Percentiles rank a stretch among this genome's conserved stretches.
phyloP scores from a whole-genome alignment of 2,888 invertebrate species.

The Cyclophora albipunctata region DNA sequence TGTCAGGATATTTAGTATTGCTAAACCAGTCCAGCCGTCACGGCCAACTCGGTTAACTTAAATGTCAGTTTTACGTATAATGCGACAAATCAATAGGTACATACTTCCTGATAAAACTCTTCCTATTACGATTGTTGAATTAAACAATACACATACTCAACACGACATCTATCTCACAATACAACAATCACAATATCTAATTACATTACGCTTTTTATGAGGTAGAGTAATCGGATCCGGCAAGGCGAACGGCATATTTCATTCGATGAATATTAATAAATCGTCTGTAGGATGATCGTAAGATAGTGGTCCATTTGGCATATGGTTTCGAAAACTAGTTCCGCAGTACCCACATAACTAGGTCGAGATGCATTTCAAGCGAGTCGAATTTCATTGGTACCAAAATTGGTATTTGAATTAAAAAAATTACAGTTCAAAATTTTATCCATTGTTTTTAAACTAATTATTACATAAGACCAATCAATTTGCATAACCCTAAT shows the following conservation, averaged over 20 bases:
- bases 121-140: no score
- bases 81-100: constrained; percentile 27
- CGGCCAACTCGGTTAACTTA: constrained; percentile 44
- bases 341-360: neutral
- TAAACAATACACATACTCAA: no score
- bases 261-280: constrained; percentile 12
- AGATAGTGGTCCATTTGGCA: constrained; percentile 5
- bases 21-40: constrained; percentile 50
- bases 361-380: constrained; percentile 3
- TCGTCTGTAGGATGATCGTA: constrained; percentile 1
- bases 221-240: neutral
- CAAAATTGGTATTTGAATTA: no score
- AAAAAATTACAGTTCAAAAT: no score
- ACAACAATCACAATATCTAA: neutral
- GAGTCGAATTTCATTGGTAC: no score
- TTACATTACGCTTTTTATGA: neutral
- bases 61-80: constrained; percentile 43
- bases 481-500: no score
- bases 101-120: constrained; percentile 20
- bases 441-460: no score
- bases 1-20: constrained; percentile 33
- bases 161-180: neutral
- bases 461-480: no score
- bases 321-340: constrained; percentile 6
- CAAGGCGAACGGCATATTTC: constrained; percentile 6